A percentile compares a stretch with the other conserved stretches of the same genome.
phyloP scores from a whole-genome alignment of 2,888 invertebrate genomes.

The Synanthedon andrenaeformis region DNA sequence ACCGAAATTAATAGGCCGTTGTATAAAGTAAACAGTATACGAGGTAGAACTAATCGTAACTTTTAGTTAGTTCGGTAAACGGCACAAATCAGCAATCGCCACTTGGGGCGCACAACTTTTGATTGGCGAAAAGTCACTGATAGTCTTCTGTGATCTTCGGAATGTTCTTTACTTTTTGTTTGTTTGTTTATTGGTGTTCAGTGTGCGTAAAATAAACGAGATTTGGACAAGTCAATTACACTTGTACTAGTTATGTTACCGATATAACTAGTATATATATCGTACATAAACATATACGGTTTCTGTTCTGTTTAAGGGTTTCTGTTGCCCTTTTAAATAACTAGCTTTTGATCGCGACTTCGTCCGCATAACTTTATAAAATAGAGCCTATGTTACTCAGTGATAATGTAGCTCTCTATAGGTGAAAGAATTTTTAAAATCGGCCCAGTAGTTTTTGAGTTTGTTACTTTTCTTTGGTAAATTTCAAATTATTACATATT shows the following conservation, averaged over 20 bases:
- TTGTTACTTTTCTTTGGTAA: too few species aligned
- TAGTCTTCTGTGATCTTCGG: constrained; percentile 14
- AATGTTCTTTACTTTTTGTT: constrained; percentile 20
- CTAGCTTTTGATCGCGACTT: too few species aligned
- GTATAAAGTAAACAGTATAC: constrained; percentile 5
- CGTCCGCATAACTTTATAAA: too few species aligned
- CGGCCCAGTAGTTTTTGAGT: too few species aligned
- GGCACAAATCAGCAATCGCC: constrained; percentile 20
- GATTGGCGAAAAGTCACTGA: constrained; percentile 27
- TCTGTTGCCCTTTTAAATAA: too few species aligned
- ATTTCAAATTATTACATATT: too few species aligned
- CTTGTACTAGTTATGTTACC: constrained; percentile 12
- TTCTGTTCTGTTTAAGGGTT: too few species aligned
- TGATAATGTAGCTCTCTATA: too few species aligned
- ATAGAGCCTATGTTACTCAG: too few species aligned
- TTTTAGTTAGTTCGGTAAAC: constrained; percentile 6
- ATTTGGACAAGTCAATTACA: constrained; percentile 4
- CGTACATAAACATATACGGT: too few species aligned
- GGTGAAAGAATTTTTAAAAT: too few species aligned
- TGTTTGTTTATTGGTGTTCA: constrained; percentile 28
- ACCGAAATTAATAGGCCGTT: neutral
- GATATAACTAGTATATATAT: too few species aligned
- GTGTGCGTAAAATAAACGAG: constrained; percentile 23
- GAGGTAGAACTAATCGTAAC: constrained; percentile 9
- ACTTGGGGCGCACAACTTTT: constrained; percentile 25